Evolutionary conservation across 2,888 invertebrate species (phyloP), one percentile per base, ranked within the genome.

Genomic region (Euplexia lucipara): DNA sequence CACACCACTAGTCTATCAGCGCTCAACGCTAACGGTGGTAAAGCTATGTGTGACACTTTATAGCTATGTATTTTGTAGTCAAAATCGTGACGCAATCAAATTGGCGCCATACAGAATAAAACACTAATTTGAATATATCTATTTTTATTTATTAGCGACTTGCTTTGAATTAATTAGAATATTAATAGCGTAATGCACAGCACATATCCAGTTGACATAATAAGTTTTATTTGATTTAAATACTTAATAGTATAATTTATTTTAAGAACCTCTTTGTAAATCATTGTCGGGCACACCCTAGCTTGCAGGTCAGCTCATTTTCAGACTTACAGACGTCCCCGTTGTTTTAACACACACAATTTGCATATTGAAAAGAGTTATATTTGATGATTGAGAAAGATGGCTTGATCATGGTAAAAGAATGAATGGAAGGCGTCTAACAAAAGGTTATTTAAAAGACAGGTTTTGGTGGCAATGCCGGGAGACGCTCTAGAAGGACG

Each of bases 61-160:
- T 26, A 26, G 3, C n/a, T n/a, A n/a, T n/a, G n/a, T 26, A 42
- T 52, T 52, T 64, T 48, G 20, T 41, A 58, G 64, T n/a, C 57
- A 34, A 35, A 20, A 14, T 30, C 3, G 6, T 59, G 44, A 45
- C 32, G 54, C 20, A 26, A 66, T 52, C 39, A 14, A 8, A 47
- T 48, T 67, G 71, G 71, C 67, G 71, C 71, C 71, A 51, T 9
- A 16, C 22, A 16, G n/a, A 45, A 70, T 60, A 26, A 47, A 41
- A 65, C n/a, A 52, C 9, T 6, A 9, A 37, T 47, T 66, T 52
- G 22, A 61, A n/a, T 51, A 30, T 35, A 47, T 7, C 9, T 45
- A 39, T n/a, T 32, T 63, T 37, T 22, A 20, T 61, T 30, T 44
- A 4, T 41, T 16, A 32, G 3, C 1, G 12, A 56, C 0, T 32